These are phyloP conservation scores for Nesidiocoris tenuis DNA, from an alignment of 2,888 invertebrate genomes.

Conservation along the genomic window DNA sequence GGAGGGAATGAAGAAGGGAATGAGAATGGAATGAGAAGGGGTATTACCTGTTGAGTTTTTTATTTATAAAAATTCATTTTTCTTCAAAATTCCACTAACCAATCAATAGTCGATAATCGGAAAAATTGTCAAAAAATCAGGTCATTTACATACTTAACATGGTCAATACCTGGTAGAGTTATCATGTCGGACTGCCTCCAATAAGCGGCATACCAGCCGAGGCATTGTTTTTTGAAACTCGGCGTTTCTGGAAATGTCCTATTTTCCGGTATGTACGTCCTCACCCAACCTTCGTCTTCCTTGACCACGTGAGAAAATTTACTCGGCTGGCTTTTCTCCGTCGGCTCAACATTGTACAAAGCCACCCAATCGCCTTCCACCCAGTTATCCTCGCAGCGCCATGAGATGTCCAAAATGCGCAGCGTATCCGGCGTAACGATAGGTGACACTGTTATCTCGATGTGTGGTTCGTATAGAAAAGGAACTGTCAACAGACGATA, in stretches of 20 bases:
- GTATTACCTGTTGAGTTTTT: no score
- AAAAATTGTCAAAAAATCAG: no score
- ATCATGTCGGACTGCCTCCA: constrained; percentile 37
- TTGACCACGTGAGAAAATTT: constrained; percentile 7
- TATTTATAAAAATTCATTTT: no score
- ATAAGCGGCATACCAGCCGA: constrained; percentile 47
- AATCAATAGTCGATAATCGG: no score
- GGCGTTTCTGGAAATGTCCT: constrained; percentile 29
- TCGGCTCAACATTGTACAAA: constrained; percentile 30
- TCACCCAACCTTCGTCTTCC: constrained; percentile 26
- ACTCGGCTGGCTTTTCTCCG: not conserved
- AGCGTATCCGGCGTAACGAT: constrained; percentile 8
- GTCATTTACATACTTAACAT: no score
- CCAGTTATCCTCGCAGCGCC: constrained; percentile 30
- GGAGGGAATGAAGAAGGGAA: no score
- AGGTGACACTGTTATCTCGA: constrained; percentile 44
- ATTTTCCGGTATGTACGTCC: constrained; percentile 40
- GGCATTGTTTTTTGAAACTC: constrained; percentile 39
- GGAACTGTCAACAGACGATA: not conserved
- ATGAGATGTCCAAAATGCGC: constrained; percentile 40
- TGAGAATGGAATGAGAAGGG: no score
- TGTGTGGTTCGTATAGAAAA: not conserved
- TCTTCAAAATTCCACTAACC: no score
- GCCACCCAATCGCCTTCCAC: constrained; percentile 43
- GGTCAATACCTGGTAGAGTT: no score